Percentiles rank a stretch among this genome's conserved stretches.
Conservation (phyloP, 2,113 vertebrate species). For the Marmota monax region DNA sequence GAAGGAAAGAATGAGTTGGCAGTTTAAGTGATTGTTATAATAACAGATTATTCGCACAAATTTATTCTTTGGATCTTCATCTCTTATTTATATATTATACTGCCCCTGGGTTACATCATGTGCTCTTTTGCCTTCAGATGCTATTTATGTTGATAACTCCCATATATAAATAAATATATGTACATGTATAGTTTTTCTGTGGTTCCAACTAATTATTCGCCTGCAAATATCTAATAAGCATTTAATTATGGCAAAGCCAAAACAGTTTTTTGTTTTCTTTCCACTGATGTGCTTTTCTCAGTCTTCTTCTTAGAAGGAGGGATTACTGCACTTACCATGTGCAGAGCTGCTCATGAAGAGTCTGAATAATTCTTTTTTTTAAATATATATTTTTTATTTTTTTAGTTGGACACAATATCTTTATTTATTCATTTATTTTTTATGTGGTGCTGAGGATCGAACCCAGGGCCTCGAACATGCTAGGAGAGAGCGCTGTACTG, state of each 20-base stretch:
- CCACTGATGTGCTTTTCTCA: background rate
- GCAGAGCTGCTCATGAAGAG: background rate
- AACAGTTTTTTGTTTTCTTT: background rate
- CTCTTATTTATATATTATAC: background rate
- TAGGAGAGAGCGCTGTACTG: too few relatives aligned
- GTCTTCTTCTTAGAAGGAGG: background rate
- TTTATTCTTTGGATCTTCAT: background rate
- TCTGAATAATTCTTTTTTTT: background rate
- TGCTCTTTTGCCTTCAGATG: background rate
- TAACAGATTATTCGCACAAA: background rate
- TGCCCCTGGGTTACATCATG: background rate
- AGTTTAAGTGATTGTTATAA: background rate
- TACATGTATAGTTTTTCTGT: background rate
- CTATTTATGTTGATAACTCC: background rate
- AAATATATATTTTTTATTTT: too few relatives aligned
- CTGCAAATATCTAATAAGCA: background rate
- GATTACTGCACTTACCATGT: too few relatives aligned
- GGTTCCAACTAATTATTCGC: background rate
- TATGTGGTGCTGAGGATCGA: too few relatives aligned
- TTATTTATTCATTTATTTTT: too few relatives aligned
- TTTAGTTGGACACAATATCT: too few relatives aligned
- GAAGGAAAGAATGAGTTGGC: background rate
- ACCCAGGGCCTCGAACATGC: too few relatives aligned
- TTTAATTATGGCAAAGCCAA: background rate
- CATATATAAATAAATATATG: background rate